phyloP scores from a whole-genome alignment of 2,888 invertebrate species.

The Aricia artaxerxes region DNA sequence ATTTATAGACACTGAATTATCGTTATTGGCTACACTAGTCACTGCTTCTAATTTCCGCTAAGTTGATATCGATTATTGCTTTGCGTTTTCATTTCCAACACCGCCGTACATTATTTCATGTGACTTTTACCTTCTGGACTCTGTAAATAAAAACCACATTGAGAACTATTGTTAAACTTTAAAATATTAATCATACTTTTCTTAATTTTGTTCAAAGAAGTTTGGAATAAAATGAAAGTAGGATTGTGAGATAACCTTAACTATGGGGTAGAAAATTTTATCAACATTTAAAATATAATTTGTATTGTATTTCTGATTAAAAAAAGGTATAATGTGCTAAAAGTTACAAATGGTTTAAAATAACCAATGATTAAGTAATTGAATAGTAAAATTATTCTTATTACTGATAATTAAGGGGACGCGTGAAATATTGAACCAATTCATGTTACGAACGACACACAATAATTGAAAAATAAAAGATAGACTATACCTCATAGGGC shows the following conservation, averaged over 20 bases:
- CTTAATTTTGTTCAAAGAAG: no score
- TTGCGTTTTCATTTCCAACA: conserved; percentile 46
- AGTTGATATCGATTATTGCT: conserved; percentile 61
- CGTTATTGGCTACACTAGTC: conserved; percentile 40
- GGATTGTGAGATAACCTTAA: no score
- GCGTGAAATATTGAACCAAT: conserved; percentile 19
- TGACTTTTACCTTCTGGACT: conserved; percentile 70
- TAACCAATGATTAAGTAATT: background rate
- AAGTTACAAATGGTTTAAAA: no score
- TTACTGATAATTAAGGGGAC: no score
- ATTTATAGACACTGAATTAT: conserved; percentile 40
- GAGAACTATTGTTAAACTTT: no score
- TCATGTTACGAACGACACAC: conserved; percentile 36
- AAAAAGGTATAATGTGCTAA: no score
- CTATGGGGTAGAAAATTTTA: no score
- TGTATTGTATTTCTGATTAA: no score
- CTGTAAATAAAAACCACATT: conserved; percentile 56
- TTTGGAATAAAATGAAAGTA: no score
- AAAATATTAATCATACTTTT: no score
- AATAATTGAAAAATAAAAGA: conserved; percentile 35
- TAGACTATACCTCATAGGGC: conserved; percentile 76
- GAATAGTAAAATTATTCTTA: background rate
- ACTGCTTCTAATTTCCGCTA: conserved; percentile 46
- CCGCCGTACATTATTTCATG: conserved; percentile 38
- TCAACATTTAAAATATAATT: no score